Evolutionary conservation across 2,888 invertebrate genomes (phyloP).

Genomic region (Phrixothrix hirtus): DNA sequence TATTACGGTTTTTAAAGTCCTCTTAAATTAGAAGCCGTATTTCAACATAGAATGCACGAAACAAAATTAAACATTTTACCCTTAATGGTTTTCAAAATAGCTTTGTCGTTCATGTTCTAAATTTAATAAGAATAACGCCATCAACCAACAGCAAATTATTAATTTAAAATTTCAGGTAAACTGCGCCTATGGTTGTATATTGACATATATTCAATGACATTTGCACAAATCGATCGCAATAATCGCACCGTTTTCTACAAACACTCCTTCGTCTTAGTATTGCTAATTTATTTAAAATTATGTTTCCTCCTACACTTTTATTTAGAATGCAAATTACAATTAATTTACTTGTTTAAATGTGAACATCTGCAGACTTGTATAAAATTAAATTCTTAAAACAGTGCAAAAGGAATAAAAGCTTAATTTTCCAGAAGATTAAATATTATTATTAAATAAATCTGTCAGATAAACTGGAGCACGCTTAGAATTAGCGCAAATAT

Average conservation of each 20-base stretch:
- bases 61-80: too few relatives aligned
- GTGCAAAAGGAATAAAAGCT: not conserved
- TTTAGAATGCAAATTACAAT: not conserved
- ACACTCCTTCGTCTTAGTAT: not conserved
- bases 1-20: too few relatives aligned
- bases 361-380: too few relatives aligned
- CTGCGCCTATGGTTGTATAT: slow-evolving; percentile 46
- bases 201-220: slow-evolving; percentile 47
- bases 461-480: too few relatives aligned
- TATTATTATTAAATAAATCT: too few relatives aligned
- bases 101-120: not conserved
- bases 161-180: slow-evolving; percentile 38
- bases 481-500: too few relatives aligned
- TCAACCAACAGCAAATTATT: too few relatives aligned
- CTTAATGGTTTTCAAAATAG: not conserved
- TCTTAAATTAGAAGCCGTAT: too few relatives aligned
- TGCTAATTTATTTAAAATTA: not conserved
- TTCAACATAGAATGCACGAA: too few relatives aligned
- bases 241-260: not conserved
- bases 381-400: too few relatives aligned
- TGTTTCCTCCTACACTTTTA: not conserved
- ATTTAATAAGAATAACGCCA: not conserved
- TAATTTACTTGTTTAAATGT: not conserved
- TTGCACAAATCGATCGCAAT: slow-evolving; percentile 37
- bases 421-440: too few relatives aligned